A percentile compares a stretch with the other conserved stretches of the same genome.
Conservation (phyloP, 1,140 invertebrate genomes). For the Rhagoletis pomonella region DNA sequence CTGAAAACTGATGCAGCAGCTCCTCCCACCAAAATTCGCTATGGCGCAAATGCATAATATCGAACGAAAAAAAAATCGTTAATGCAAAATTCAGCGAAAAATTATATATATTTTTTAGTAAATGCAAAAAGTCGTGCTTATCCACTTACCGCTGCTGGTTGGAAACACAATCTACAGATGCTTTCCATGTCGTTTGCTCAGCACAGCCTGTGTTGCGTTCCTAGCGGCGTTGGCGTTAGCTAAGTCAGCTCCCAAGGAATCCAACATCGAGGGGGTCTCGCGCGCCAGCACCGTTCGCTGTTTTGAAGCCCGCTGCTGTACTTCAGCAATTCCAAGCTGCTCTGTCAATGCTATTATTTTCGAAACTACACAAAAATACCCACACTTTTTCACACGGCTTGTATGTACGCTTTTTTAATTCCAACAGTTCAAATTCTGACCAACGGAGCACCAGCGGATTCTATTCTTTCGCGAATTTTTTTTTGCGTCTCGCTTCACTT, state of each 20-base stretch:
- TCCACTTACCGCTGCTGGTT: conserved; percentile 72
- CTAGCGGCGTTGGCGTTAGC: not conserved
- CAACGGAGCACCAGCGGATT: conserved; percentile 11
- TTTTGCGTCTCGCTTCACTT: conserved; percentile 39
- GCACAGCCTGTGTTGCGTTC: not conserved
- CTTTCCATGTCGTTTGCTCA: conserved; percentile 70
- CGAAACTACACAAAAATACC: conserved; percentile 23
- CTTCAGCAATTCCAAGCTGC: not conserved
- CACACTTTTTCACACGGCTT: not conserved
- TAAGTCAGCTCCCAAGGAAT: conserved; percentile 29
- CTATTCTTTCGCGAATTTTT: conserved; percentile 1
- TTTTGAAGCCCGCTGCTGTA: not conserved
- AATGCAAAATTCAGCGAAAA: not conserved
- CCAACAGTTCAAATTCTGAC: conserved; percentile 15
- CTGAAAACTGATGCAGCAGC: conserved; percentile 51
- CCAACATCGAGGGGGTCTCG: conserved; percentile 55
- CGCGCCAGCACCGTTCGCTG: not conserved
- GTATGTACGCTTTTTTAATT: not conserved
- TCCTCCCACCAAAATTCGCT: conserved; percentile 53
- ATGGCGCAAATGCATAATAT: conserved; percentile 10
- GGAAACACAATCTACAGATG: conserved; percentile 73
- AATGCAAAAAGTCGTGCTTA: conserved; percentile 17
- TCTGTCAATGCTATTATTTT: not conserved
- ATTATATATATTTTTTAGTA: not conserved
- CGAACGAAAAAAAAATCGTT: not conserved